A percentile compares a stretch with the other conserved stretches of the same genome.
Evolutionary conservation across 2,113 vertebrate species (phyloP).

Genomic region (Gorsachius goisagi): DNA sequence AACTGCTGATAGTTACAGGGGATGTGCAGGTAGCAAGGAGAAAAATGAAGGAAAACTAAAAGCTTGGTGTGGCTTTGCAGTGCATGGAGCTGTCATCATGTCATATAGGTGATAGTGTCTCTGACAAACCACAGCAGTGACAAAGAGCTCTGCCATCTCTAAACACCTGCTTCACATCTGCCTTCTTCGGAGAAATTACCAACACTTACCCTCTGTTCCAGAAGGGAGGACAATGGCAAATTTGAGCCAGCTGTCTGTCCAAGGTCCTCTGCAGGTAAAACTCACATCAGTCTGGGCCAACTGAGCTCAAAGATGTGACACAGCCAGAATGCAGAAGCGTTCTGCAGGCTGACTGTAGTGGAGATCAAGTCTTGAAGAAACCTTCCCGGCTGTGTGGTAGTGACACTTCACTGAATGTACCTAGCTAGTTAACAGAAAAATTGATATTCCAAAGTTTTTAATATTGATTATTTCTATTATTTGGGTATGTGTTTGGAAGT

Average conservation of each 20-base stretch:
- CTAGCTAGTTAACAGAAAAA: neutral
- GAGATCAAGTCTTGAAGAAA: neutral
- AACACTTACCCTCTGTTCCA: neutral
- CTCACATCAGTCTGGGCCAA: neutral
- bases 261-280: neutral
- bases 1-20: neutral
- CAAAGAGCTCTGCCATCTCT: neutral
- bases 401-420: neutral
- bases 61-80: neutral
- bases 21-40: neutral
- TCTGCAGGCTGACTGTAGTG: neutral
- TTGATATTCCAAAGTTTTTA: neutral
- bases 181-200: neutral
- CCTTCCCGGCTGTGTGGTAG: neutral
- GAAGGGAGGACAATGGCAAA: neutral
- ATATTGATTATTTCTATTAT: neutral
- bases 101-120: neutral
- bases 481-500: neutral
- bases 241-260: neutral
- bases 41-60: neutral
- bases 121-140: neutral
- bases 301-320: neutral
- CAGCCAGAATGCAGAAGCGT: neutral
- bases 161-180: neutral
- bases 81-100: neutral